Percentiles rank a stretch among this genome's conserved stretches.
Conservation (phyloP, 1,140 invertebrate species). For the Polypedilum pembai region DNA sequence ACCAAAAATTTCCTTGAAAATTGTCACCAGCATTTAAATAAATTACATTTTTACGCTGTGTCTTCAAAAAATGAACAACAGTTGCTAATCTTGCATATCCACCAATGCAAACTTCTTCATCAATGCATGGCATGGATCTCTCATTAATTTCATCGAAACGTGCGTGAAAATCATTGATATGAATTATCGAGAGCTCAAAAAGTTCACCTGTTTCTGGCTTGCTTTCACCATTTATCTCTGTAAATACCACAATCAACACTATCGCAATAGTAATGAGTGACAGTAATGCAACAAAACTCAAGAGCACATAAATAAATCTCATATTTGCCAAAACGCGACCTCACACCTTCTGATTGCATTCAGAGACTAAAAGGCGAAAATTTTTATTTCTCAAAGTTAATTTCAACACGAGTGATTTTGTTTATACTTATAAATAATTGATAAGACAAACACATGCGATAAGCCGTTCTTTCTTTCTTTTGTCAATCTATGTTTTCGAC, state of each 20-base stretch:
- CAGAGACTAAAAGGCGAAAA: no score
- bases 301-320: not conserved
- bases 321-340: not conserved
- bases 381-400: no score
- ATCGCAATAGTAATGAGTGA: not conserved
- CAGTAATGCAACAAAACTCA: not conserved
- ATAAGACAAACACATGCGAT: no score
- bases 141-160: slow-evolving; percentile 63
- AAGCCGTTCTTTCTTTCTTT: no score
- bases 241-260: not conserved
- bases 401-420: no score
- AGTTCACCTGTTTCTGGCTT: slow-evolving; percentile 37
- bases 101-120: slow-evolving; percentile 51
- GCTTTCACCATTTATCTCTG: not conserved
- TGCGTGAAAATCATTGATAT: slow-evolving; percentile 76
- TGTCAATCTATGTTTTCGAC: no score
- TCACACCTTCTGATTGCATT: not conserved
- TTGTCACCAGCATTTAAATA: slow-evolving; percentile 77
- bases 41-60: slow-evolving; percentile 53
- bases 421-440: no score
- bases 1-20: slow-evolving; percentile 81
- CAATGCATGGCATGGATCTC: slow-evolving; percentile 53
- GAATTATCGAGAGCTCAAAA: slow-evolving; percentile 62
- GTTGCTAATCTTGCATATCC: slow-evolving; percentile 63
- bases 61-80: slow-evolving; percentile 48